Evolutionary conservation across 2,113 vertebrate genomes (phyloP).

Genomic region (Lutjanus erythropterus): DNA sequence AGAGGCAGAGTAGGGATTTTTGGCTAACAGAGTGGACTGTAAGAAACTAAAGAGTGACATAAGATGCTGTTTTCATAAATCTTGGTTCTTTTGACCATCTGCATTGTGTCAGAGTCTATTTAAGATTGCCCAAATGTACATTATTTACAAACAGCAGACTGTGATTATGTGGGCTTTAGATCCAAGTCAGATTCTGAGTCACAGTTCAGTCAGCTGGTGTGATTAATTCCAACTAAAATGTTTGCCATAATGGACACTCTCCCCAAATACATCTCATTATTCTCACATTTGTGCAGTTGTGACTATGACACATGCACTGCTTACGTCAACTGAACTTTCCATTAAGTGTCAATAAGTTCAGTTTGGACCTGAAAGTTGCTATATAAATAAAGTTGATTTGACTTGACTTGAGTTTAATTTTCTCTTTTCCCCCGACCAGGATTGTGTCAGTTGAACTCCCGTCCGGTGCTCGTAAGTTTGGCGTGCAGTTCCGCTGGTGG

Average conservation of each 20-base stretch:
- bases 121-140: slow-evolving; percentile 10
- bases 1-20: no score
- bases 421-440: slow-evolving; percentile 78
- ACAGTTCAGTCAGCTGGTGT: slow-evolving; percentile 39
- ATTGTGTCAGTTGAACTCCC: slow-evolving; percentile 97
- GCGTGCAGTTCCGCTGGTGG: slow-evolving; percentile 99
- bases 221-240: slow-evolving; percentile 50
- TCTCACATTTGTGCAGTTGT: background rate
- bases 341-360: background rate
- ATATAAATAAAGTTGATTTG: no score
- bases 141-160: slow-evolving; percentile 43
- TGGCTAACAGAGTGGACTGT: background rate
- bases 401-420: background rate
- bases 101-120: slow-evolving; percentile 20
- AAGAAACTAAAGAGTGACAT: background rate
- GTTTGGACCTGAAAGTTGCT: no score
- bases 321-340: background rate
- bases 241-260: slow-evolving; percentile 11
- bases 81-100: slow-evolving; percentile 23
- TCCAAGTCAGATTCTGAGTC: slow-evolving; percentile 54
- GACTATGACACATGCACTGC: background rate
- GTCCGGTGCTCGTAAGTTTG: slow-evolving; percentile 91
- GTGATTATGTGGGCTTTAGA: slow-evolving; percentile 36
- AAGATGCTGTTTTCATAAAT: background rate
- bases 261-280: slow-evolving; percentile 1